Base-by-base conservation (phyloP, 1,140 invertebrate species). In the Chironomus striatipennis region DNA sequence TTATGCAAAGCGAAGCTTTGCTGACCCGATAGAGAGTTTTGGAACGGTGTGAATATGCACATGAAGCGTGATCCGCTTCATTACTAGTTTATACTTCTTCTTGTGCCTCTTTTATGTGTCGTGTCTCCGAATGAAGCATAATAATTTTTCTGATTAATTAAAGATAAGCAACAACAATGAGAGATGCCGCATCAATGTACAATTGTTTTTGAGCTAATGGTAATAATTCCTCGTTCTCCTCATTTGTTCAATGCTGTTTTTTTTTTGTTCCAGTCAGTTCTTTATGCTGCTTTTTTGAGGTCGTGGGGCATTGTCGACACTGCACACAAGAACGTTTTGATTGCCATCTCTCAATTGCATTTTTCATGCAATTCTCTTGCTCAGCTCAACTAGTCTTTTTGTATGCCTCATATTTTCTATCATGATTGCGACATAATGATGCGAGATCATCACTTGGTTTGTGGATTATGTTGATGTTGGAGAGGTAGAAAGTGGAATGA, bases 141-240 rank as follows among this genome's bases (percentile, higher is more conserved):
- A 57, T 57, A 57, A 57, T 57, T 15, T 57, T 57, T n/a, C 12
- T 57, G 47, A 57, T 57, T 57, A 57, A 57, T 57, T 57, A 57
- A 57, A 57, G 47, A 57, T 57, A 57, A 57, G 47, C 47, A 15
- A 47, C n/a, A n/a, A 12, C 12, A 57, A 5, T 57, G 12, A 57
- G n/a, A 57, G 12, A 12, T 57, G 4, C 47, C 12, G 12, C 47
- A 57, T n/a, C n/a, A n/a, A 5, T 15, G n/a, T 1, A 57, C 12
- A 57, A 57, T 57, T 15, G 47, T 57, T 57, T 57, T 34, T 34
- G 24, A 34, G 24, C 24, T 34, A 57, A 57, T 57, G 47, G 4
- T 57, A 57, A 57, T 57, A 57, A 57, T 57, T 57, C n/a, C n/a
- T 12, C 12, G n/a, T 5, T 34, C 24, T 34, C 24, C 24, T 34